Evolutionary conservation across 2,113 vertebrate species (phyloP), one percentile per base, ranked within the genome.

Genomic region (Tachuris rubrigastra): DNA sequence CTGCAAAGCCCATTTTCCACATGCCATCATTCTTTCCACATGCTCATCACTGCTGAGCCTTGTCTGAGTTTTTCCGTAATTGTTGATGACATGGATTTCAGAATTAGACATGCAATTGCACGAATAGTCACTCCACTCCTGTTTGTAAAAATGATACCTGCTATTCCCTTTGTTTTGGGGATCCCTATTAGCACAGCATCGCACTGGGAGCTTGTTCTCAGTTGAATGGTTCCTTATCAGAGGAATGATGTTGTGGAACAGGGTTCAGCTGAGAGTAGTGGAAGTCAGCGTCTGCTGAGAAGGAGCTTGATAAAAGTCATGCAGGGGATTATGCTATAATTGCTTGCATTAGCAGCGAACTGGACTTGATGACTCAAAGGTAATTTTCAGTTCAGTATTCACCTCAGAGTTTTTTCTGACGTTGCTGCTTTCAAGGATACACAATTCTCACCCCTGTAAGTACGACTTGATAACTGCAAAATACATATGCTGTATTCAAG

Each of bases 261-360:
- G 52, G 46, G 27, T 80, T 94, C 23, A 77, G 0, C 8, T 82
- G 65, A 78, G 71, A 86, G 47, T 86, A 55, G 66, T 65, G 69
- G 86, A 90, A 93, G 46, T 59, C 53, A 93, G 65, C 60, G 49
- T 87, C 79, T 74, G 65, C 68, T 92, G 79, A 90, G 84, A 91
- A 78, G 35, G 50, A 78, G 59, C 50, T 65, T 78, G 84, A 41
- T 83, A 47, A 33, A 89, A 92, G 69, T 84, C 58, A 47, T 31
- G 44, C 30, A 9, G 47, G 84, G 69, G 76, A 90, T 93, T 90
- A 37, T 71, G 60, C 58, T 13, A 2, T 89, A 82, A 91, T 72
- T 82, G 60, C 66, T 71, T 94, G 89, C 44, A 12, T 75, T 92
- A 92, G n/a, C 52, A 62, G 50, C 41, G 46, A 80, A 27, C 62